These are phyloP conservation scores for Desoria tigrina DNA, from an alignment of 2,888 invertebrate species.

Conservation along the genomic window DNA sequence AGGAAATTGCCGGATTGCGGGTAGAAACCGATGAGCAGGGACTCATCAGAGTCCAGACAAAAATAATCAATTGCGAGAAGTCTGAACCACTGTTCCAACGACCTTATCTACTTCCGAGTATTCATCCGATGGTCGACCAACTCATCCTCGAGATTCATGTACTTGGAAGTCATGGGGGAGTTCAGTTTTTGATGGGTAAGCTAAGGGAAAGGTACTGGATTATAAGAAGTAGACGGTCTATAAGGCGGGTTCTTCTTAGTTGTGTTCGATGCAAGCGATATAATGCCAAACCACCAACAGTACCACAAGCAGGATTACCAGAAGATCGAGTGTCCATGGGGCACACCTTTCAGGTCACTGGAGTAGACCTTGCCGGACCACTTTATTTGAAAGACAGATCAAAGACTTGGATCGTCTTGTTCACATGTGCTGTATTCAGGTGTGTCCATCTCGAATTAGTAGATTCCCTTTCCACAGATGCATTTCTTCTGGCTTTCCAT, in stretches of 20 bases:
- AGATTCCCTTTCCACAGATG: too few relatives aligned
- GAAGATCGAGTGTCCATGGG: background rate
- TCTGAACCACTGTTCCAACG: background rate
- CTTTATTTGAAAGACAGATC: too few relatives aligned
- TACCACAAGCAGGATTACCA: slow-evolving; percentile 5
- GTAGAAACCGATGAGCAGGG: background rate
- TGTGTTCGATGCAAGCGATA: too few relatives aligned
- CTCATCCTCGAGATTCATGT: background rate
- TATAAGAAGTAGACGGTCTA: background rate
- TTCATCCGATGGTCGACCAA: background rate
- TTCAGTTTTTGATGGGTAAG: slow-evolving; percentile 4
- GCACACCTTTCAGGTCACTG: too few relatives aligned
- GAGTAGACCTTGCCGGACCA: too few relatives aligned
- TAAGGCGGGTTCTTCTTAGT: background rate
- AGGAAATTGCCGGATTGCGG: slow-evolving; percentile 1
- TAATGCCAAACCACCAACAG: background rate
- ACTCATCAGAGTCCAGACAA: background rate
- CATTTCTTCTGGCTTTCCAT: too few relatives aligned
- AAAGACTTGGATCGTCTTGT: too few relatives aligned
- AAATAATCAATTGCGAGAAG: background rate
- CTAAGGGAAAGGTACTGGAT: too few relatives aligned
- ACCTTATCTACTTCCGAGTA: slow-evolving; percentile 1
- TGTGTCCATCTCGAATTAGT: slow-evolving; percentile 13
- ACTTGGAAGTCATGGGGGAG: background rate
- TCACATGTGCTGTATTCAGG: slow-evolving; percentile 13